Base-by-base conservation (phyloP, 2,113 vertebrate species). In the Misgurnus anguillicaudatus region DNA sequence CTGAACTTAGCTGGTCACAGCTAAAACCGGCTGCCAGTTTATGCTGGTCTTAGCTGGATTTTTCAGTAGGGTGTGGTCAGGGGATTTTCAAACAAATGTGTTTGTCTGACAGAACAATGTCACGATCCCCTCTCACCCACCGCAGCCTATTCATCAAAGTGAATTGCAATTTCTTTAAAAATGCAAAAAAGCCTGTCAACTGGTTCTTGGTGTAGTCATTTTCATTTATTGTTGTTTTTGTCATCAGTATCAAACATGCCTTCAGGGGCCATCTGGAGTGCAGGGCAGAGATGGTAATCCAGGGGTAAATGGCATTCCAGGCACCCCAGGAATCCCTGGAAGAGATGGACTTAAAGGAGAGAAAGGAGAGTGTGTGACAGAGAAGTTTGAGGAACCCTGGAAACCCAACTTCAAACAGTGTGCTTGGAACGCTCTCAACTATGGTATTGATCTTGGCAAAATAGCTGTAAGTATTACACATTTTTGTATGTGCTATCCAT, bases 381-480 rank as follows among this genome's bases (percentile, higher is more conserved):
- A 95, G 84, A 93, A 86, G 79, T 85, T 94, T 6, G 94, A 94
- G 78, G 95, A 95, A 70, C 87, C 94, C 19, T 96, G 95, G 95
- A 95, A 90, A 0, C 93, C 94, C 11, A 95, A 96, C 90, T 95
- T 92, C 87, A 96, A 96, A 87, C 95, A 96, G 85, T 96, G 95
- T 0, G 94, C 94, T 0, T 96, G 95, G 95, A 96, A 86, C 0
- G 91, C 95, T 0, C 87, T 96, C 0, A 96, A 96, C 65, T 95
- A 96, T 0, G 95, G 95, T 85, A 95, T 95, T 31, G 95, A 96
- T 80, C 94, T 96, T 0, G 95, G 95, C 0, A 96, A 95, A 88
- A 95, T 95, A 5, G 92, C 93, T 1, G 95, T 95, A 85, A 93
- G 92, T 39, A 24, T 9, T 14, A 48, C 24, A 36, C 5, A 16